A percentile compares a stretch with the other conserved stretches of the same genome.
Conservation (phyloP, 1,140 invertebrate species). For the Brachionus koreanus region DNA sequence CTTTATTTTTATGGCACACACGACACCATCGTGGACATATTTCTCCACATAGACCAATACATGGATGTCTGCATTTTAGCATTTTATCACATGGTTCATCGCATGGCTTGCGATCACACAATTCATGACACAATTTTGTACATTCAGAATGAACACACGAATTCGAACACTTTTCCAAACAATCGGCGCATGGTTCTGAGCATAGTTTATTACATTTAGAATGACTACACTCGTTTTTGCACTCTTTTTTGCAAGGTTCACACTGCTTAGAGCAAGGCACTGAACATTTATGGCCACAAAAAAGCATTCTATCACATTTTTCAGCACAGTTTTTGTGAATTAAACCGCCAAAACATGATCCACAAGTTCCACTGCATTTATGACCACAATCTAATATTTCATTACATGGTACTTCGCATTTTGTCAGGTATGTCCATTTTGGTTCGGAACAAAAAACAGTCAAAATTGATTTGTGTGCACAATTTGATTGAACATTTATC, state of each 20-base stretch:
- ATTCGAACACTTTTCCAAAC: constrained; percentile 60
- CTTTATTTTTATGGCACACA: constrained; percentile 20
- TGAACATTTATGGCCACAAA: constrained; percentile 11
- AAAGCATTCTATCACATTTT: constrained; percentile 45
- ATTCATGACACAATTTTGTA: constrained; percentile 61
- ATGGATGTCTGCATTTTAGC: constrained; percentile 65
- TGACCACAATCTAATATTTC: constrained; percentile 62
- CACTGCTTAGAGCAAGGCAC: constrained; percentile 55
- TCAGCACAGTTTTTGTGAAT: constrained; percentile 61
- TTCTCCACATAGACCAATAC: constrained; percentile 62
- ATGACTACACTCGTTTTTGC: constrained; percentile 63
- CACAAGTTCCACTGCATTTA: constrained; percentile 64
- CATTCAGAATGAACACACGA: constrained; percentile 63
- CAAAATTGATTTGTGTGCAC: background rate
- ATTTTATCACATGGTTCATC: constrained; percentile 48
- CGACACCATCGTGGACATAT: constrained; percentile 56
- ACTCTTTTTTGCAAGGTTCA: constrained; percentile 64
- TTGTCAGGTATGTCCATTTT: constrained; percentile 44
- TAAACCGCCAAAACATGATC: constrained; percentile 63
- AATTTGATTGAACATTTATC: background rate
- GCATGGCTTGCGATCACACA: constrained; percentile 63
- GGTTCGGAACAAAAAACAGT: background rate
- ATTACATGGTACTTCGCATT: constrained; percentile 49
- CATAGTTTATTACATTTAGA: constrained; percentile 62
- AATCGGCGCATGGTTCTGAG: constrained; percentile 64